phyloP scores from a whole-genome alignment of 2,113 vertebrate genomes.

The Pseudorectes ferrugineus region DNA sequence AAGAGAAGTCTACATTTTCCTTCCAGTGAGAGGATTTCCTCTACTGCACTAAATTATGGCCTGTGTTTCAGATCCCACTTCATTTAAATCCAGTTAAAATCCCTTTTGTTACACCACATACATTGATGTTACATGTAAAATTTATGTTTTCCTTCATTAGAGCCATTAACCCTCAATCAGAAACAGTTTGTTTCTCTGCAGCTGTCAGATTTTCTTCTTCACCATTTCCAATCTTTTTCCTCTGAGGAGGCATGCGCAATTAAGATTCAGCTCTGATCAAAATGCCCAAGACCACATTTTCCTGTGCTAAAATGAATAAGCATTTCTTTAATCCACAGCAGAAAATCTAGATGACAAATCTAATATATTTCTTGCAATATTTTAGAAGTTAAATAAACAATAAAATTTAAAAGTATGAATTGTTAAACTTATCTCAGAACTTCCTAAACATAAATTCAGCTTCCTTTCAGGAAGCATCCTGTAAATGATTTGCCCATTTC shows the following conservation, averaged over 20 bases:
- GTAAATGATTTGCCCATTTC: slow-evolving; percentile 4
- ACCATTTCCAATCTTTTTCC: neutral
- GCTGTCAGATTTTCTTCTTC: neutral
- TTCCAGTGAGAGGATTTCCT: neutral
- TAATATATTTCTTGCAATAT: neutral
- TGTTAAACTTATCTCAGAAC: neutral
- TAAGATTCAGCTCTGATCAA: neutral
- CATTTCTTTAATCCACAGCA: neutral
- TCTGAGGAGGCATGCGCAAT: neutral
- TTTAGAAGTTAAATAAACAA: slow-evolving; percentile 14
- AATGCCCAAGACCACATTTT: neutral
- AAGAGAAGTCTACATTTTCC: neutral
- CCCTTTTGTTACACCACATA: neutral
- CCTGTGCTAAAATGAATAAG: neutral
- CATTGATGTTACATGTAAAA: neutral
- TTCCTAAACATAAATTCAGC: slow-evolving; percentile 35
- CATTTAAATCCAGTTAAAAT: neutral
- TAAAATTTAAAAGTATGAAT: neutral
- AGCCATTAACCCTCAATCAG: neutral
- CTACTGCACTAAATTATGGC: neutral
- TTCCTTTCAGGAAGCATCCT: slow-evolving; percentile 34
- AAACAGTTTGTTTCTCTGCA: neutral
- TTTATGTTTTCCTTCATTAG: neutral
- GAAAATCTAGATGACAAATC: neutral
- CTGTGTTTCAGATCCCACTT: neutral